Evolutionary conservation across 2,797 vertebrate species (phyloP), one percentile per base, ranked within the genome.

Genomic region (Aotus griseimembra): DNA sequence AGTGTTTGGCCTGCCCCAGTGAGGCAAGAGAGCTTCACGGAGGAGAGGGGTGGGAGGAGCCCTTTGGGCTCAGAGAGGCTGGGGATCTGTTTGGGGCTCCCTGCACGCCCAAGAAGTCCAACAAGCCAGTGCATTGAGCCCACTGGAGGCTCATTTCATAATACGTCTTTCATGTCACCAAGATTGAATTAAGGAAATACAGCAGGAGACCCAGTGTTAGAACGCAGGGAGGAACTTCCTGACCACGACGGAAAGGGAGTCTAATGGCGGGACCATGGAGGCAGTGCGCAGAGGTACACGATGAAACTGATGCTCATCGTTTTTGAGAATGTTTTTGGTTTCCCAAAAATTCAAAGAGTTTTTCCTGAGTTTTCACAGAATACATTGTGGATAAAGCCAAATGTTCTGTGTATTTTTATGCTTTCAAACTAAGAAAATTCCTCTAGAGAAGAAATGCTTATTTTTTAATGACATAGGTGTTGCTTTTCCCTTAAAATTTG

Each of bases 251-350:
- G 64, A 80, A 46, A 33, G 4, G 39, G 39, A 12, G 3, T 33
- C 36, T 10, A 2, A 52, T 19, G 30, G 30, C 4, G 1, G 77
- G 30, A 20, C 73, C 8, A 0, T 10, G 14, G 70, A 57, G 20
- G 36, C 57, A 4, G 52, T 15, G 0, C 7, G 26, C 24, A 30
- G 39, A 87, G 41, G 36, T 48, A 2, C 39, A 8, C 39, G 41
- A 12, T 5, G 28, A 61, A 30, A 9, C 8, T 5, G 0, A 0
- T n/a, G 14, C 0, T 3, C 22, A 10, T 30, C 19, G 0, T 64
- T 46, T 33, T 80, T 19, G 36, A 75, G 64, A 52, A 28, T 55
- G 36, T n/a, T 8, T 10, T 73, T 46, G 36, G 58, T 44, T 70
- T 92, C 77, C 76, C 33, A n/a, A 41, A 72, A 44, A 52, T 77